These are phyloP conservation scores for Tokudaia tokunoshimensis DNA, from an alignment of 2,797 vertebrate species.

Conservation along the genomic window DNA sequence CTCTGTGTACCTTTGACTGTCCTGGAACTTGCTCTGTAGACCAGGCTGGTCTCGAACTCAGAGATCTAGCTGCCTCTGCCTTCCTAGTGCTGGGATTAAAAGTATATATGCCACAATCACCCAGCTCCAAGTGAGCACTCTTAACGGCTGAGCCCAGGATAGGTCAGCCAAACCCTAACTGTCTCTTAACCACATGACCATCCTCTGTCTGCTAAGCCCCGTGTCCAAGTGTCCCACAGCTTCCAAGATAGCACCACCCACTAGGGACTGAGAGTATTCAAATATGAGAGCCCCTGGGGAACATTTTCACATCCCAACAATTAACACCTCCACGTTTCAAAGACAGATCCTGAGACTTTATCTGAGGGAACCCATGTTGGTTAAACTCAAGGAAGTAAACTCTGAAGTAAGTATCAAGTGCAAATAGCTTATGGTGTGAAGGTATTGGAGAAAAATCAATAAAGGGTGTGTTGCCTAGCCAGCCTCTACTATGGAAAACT, in stretches of 20 bases:
- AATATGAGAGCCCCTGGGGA: too few species aligned
- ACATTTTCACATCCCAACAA: neutral
- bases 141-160: neutral
- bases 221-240: neutral
- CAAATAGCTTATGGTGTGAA: conserved; percentile 11
- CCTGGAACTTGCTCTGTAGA: neutral
- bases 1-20: neutral
- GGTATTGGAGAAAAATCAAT: neutral
- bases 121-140: neutral
- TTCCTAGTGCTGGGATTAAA: neutral
- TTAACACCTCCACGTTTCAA: neutral
- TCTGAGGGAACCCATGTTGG: neutral
- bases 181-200: neutral
- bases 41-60: neutral
- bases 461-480: neutral
- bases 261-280: neutral
- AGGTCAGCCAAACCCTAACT: conserved; percentile 5
- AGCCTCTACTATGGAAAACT: neutral
- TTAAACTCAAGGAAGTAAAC: conserved; percentile 3
- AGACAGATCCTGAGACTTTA: conserved; percentile 13
- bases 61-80: neutral
- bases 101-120: neutral
- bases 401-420: conserved; percentile 56
- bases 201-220: neutral
- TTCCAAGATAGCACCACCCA: neutral